Base-by-base conservation (phyloP, 92 coral and sea anemone genomes). In the Phenganax marumi region DNA sequence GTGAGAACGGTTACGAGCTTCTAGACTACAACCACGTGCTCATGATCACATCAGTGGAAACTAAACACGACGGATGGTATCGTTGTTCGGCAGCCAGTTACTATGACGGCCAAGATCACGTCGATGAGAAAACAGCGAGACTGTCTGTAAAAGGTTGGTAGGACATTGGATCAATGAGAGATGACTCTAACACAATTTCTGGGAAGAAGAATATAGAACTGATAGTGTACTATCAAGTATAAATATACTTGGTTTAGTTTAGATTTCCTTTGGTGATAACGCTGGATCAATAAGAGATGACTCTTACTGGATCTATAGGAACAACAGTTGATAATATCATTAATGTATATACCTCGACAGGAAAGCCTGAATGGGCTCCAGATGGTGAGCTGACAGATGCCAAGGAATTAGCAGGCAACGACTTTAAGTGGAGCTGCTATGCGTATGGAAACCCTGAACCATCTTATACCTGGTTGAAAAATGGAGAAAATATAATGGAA, bases 391-490 rank as follows among this genome's bases (percentile, higher is more conserved):
- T 76, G 23, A 5, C 26, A 10, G 81, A 76, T 57, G 68, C 52
- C 9, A 54, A n/a, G 23, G 51, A 19, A 8, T 12, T 47, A 0
- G 81, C 43, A 10, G 95, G 93, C 0, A 83, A 86, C 51, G 46
- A 8, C 13, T 84, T 89, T 65, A 56, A 75, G 0, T 72, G 92
- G 63, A 82, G 90, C 12, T 94, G 98, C 68, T 78, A 70, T 57
- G 90, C 95, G n/a, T 47, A 48, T 53, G 98, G 91, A 9, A 85
- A 70, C 39, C 98, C 98, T 8, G 58, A 75, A 13, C 97, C 98
- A 18, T 19, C 26, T 17, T 83, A 89, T 60, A 39, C 33, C 0
- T 94, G 98, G 98, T 17, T 76, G 0, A 54, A 23, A 13, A 39
- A 56, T 10, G 81, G 81, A 54, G 52, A 17, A 24, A 55, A 57